Evolutionary conservation across 2,888 invertebrate species (phyloP).

Genomic region (Metopia argyrocephala): DNA sequence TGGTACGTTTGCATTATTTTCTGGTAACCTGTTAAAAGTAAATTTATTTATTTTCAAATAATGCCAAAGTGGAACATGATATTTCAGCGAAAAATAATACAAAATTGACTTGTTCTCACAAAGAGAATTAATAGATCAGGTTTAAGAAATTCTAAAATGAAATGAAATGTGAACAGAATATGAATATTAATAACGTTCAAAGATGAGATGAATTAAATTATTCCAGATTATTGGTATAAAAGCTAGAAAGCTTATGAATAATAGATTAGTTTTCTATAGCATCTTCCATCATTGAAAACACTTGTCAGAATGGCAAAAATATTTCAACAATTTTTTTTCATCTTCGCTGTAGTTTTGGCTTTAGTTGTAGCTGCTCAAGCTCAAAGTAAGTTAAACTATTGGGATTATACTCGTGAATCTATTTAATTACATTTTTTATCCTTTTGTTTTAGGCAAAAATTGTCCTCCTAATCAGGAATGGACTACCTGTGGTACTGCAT

Average conservation of each 20-base stretch:
- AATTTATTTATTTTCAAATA: neutral
- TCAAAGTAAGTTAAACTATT: slow-evolving; percentile 4
- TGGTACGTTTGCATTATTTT: too few relatives aligned
- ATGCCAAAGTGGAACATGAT: neutral
- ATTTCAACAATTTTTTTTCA: slow-evolving; percentile 32
- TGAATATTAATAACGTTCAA: neutral
- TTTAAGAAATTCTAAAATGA: neutral
- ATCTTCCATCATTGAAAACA: slow-evolving; percentile 1
- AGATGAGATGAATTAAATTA: neutral
- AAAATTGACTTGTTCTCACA: neutral
- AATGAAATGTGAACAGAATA: neutral
- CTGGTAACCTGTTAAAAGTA: too few relatives aligned
- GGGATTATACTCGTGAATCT: neutral
- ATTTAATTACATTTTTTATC: neutral
- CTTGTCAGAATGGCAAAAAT: slow-evolving; percentile 34
- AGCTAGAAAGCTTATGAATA: neutral
- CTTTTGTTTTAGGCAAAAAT: neutral
- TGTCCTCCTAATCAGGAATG: slow-evolving; percentile 48
- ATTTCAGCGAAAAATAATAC: neutral
- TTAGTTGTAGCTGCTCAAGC: slow-evolving; percentile 10
- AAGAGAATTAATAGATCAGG: neutral
- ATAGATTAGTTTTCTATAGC: slow-evolving; percentile 24
- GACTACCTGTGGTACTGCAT: slow-evolving; percentile 51
- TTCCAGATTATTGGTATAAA: neutral
- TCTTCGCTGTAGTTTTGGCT: slow-evolving; percentile 26